Evolutionary conservation across 1,140 invertebrate species (phyloP), one percentile per base, ranked within the genome.

Genomic region (Delia radicum): DNA sequence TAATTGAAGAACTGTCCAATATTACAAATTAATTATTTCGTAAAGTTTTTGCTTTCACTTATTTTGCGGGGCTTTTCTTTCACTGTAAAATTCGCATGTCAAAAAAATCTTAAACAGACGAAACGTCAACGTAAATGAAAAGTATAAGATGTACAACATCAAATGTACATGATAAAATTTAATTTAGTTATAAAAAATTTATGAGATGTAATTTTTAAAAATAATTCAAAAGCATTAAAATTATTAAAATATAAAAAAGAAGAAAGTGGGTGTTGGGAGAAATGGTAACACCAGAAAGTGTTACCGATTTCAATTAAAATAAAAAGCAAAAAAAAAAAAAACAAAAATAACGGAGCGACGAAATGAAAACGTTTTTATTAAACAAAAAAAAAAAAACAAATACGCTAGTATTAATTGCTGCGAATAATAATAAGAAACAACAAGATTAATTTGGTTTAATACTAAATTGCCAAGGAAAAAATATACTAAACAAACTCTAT

Each of bases 211-310:
- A 55, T 55, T 55, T 55, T 55, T 7, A 55, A 55, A 55, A 55
- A 55, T 55, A 55, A 55, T 55, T 42, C 12, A 42, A 42, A 42
- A 42, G 37, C 7, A 55, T 55, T 21, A 24, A 55, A 55, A 55
- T 55, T 21, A 55, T 55, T 55, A 55, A 55, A 2, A 15, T 33
- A 5, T 18, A 55, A 55, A 55, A 33, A 69, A 33, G 29, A 69
- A 69, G 65, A 69, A 69, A 69, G 65, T 69, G 65, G 65, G 65
- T 69, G 65, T 69, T 33, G 29, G 27, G 65, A 37, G 65, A 69
- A 69, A 69, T 12, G 65, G 15, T 33, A 26, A 21, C 29, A 18
- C 29, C 33, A 33, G 65, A 69, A 69, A 69, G 65, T 69, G 65
- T 69, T 69, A 69, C 65, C 65, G 37, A 37, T 69, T 69, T 28